Percentiles rank a stretch among this genome's conserved stretches.
Conservation (phyloP, 2,888 invertebrate species). For the Aelia acuminata region DNA sequence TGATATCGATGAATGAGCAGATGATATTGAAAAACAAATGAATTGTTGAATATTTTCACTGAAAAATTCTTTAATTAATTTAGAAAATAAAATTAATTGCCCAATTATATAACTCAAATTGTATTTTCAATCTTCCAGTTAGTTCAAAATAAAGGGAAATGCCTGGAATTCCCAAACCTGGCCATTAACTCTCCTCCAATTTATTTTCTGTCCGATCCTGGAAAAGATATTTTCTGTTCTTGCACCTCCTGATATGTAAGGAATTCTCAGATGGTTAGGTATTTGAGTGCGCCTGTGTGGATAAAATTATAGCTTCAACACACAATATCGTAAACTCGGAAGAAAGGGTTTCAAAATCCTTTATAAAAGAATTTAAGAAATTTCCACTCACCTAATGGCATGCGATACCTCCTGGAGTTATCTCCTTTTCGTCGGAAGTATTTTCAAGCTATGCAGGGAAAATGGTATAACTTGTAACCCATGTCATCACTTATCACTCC, state of each 20-base stretch:
- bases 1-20: too few species aligned
- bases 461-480: neutral
- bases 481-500: neutral
- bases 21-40: neutral
- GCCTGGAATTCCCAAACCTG: neutral
- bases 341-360: conserved; percentile 18
- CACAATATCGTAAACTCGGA: conserved; percentile 17
- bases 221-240: conserved; percentile 29
- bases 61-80: neutral
- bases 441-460: neutral
- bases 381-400: neutral
- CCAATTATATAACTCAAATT: conserved; percentile 1
- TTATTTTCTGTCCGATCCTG: conserved; percentile 23
- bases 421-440: neutral
- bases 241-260: neutral
- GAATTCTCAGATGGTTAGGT: conserved; percentile 1
- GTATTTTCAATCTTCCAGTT: neutral
- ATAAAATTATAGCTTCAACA: conserved; percentile 27
- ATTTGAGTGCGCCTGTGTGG: neutral
- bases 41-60: neutral
- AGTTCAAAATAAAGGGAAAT: conserved; percentile 1
- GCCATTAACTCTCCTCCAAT: neutral
- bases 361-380: conserved; percentile 1
- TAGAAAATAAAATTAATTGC: neutral
- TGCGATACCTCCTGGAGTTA: neutral